Conservation (phyloP, 2,113 vertebrate genomes). For the Agapornis roseicollis region DNA sequence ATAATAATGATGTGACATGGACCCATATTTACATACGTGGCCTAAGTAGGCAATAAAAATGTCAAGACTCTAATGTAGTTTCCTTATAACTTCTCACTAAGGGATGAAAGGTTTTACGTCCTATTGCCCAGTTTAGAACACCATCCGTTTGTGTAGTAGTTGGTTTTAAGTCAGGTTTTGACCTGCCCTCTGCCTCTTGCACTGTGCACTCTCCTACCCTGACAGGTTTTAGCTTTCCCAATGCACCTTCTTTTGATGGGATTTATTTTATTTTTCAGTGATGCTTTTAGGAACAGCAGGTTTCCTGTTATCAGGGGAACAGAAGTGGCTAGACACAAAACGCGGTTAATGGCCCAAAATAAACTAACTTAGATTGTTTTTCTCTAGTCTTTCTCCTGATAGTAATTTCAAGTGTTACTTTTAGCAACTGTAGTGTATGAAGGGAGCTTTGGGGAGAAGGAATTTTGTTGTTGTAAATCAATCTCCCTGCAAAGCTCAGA, state of each 20-base stretch:
- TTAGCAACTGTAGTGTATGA: not conserved
- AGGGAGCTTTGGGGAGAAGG: not conserved
- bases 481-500: not conserved
- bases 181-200: not conserved
- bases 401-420: conserved; percentile 33
- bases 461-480: not conserved
- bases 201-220: not conserved
- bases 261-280: not conserved
- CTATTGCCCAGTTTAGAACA: not conserved
- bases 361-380: not conserved
- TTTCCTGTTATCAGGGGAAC: not conserved
- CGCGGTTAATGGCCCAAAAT: conserved; percentile 4
- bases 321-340: not conserved
- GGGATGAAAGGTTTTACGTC: not conserved
- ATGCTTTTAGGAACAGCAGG: not conserved
- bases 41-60: not conserved
- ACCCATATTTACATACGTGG: not conserved
- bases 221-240: not conserved
- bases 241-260: not conserved
- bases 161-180: not conserved
- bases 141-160: not conserved
- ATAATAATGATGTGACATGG: not conserved
- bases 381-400: not conserved
- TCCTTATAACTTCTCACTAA: not conserved
- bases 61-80: not conserved